A percentile compares a stretch with the other conserved stretches of the same genome.
These are phyloP conservation scores for Clanis bilineata DNA, from an alignment of 2,888 invertebrate species.

Conservation along the genomic window DNA sequence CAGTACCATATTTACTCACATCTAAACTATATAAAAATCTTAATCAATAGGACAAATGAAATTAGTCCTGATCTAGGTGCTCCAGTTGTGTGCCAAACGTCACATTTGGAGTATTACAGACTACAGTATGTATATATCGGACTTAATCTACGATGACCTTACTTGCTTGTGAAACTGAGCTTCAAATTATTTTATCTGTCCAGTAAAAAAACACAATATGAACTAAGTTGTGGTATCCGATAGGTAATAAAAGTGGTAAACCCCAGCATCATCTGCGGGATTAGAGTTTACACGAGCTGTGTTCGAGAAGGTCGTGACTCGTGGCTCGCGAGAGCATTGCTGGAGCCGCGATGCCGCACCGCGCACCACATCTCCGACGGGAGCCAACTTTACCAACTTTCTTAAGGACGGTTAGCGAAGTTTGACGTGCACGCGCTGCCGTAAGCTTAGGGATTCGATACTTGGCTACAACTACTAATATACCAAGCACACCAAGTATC, in stretches of 20 bases:
- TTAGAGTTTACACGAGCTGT: slow-evolving; percentile 77
- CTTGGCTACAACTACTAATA: slow-evolving; percentile 70
- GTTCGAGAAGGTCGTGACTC: slow-evolving; percentile 59
- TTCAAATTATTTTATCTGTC: too few species aligned
- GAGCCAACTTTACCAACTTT: slow-evolving; percentile 77
- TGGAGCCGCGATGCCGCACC: too few species aligned
- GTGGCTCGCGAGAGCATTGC: slow-evolving; percentile 49
- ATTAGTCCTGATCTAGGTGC: too few species aligned
- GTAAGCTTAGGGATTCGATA: slow-evolving; percentile 76
- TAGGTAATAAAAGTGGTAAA: slow-evolving; percentile 74
- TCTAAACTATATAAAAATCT: too few species aligned
- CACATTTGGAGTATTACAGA: too few species aligned
- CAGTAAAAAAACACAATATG: slow-evolving; percentile 52
- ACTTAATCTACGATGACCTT: too few species aligned
- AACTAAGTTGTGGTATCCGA: slow-evolving; percentile 54
- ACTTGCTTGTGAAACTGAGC: too few species aligned
- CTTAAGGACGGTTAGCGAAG: slow-evolving; percentile 78
- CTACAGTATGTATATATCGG: too few species aligned
- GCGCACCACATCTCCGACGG: slow-evolving; percentile 65
- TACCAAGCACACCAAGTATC: slow-evolving; percentile 38
- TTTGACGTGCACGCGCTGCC: slow-evolving; percentile 77
- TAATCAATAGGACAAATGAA: too few species aligned
- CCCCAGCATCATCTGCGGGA: slow-evolving; percentile 77
- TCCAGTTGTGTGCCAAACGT: too few species aligned
- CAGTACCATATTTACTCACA: too few species aligned